These are phyloP conservation scores for Diaperis boleti DNA, from an alignment of 2,888 invertebrate genomes.

Conservation along the genomic window DNA sequence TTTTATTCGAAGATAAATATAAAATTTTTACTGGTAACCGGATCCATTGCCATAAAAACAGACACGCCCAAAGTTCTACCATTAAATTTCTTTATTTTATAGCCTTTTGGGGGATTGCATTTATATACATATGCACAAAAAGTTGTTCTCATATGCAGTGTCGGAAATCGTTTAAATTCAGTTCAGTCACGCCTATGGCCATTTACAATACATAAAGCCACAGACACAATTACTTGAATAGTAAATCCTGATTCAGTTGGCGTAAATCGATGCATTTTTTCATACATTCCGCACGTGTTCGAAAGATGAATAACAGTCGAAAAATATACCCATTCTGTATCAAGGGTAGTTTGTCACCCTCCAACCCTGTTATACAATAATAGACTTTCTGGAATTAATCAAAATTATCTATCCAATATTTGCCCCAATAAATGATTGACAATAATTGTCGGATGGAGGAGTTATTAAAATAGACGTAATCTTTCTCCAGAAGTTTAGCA, in stretches of 20 bases:
- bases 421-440: too few species aligned
- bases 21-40: slow-evolving; percentile 32
- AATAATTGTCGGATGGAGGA: too few species aligned
- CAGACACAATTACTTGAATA: slow-evolving; percentile 45
- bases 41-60: slow-evolving; percentile 20
- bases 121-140: slow-evolving; percentile 21
- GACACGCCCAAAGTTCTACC: slow-evolving; percentile 34
- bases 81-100: slow-evolving; percentile 39
- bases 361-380: too few species aligned
- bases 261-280: slow-evolving; percentile 45
- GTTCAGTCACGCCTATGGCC: slow-evolving; percentile 23
- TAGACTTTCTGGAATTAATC: too few species aligned
- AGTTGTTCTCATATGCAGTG: slow-evolving; percentile 21
- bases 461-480: too few species aligned
- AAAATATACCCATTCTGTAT: background rate
- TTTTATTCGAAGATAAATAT: slow-evolving; percentile 28
- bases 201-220: slow-evolving; percentile 32
- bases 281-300: slow-evolving; percentile 16
- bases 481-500: too few species aligned
- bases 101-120: slow-evolving; percentile 22
- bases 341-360: background rate
- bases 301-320: slow-evolving; percentile 9
- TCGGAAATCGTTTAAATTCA: slow-evolving; percentile 25
- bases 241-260: slow-evolving; percentile 45
- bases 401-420: too few species aligned